A percentile compares a stretch with the other conserved stretches of the same genome.
Evolutionary conservation across 2,888 invertebrate genomes (phyloP).

Genomic region (Crocallis elinguaria): DNA sequence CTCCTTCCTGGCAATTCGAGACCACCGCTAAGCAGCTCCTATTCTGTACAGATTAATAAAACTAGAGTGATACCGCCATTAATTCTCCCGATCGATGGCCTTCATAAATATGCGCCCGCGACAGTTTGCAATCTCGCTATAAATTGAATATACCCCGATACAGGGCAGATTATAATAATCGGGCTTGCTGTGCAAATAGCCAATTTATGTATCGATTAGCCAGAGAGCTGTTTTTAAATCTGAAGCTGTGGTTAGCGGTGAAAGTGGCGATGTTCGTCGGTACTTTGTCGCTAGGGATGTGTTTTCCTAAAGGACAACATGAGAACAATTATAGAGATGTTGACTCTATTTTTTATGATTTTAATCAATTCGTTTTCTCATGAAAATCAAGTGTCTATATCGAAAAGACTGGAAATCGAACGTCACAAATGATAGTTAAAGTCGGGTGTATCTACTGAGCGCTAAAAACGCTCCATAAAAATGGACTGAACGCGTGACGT

Average conservation of each 20-base stretch:
- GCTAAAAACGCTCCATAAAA: too few species aligned
- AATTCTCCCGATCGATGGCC: slow-evolving; percentile 37
- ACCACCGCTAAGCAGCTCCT: neutral
- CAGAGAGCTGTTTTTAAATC: slow-evolving; percentile 20
- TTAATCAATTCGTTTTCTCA: too few species aligned
- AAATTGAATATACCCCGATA: slow-evolving; percentile 54
- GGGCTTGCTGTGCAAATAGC: slow-evolving; percentile 53
- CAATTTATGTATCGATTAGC: slow-evolving; percentile 49
- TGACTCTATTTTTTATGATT: too few species aligned
- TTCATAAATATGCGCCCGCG: slow-evolving; percentile 44
- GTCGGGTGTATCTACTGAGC: too few species aligned
- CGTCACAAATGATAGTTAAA: too few species aligned
- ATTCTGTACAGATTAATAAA: slow-evolving; percentile 23
- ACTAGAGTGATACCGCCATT: slow-evolving; percentile 35
- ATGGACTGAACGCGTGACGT: too few species aligned
- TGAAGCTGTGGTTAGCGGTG: slow-evolving; percentile 5
- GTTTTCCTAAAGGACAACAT: too few species aligned
- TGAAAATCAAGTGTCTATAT: too few species aligned
- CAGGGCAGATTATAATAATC: slow-evolving; percentile 49
- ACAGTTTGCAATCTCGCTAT: slow-evolving; percentile 46
- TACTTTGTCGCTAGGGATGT: neutral
- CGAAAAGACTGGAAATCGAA: too few species aligned
- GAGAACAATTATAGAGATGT: too few species aligned
- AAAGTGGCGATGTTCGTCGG: slow-evolving; percentile 12
- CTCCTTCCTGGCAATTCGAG: neutral